Evolutionary conservation across 2,888 invertebrate genomes (phyloP).

Genomic region (Halocaridina rubra): DNA sequence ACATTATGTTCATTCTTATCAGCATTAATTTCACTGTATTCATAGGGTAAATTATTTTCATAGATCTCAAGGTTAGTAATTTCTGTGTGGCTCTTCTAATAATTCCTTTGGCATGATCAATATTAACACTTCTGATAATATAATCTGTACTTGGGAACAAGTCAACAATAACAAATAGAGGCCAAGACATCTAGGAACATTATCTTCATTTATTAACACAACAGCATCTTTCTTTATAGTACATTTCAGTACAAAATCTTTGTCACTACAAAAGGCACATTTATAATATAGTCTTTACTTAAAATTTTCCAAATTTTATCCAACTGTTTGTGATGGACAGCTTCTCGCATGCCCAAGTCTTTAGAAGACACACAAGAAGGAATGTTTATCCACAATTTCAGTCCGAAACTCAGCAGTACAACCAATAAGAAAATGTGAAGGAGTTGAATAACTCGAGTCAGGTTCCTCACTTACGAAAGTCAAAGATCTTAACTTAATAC

Average conservation of each 20-base stretch:
- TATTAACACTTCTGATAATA: no score
- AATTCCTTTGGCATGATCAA: no score
- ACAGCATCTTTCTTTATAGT: background rate
- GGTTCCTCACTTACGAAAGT: constrained; percentile 65
- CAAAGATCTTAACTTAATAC: constrained; percentile 67
- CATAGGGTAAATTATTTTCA: no score
- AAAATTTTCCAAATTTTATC: no score
- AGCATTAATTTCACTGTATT: no score
- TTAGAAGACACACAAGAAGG: background rate
- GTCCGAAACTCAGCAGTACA: background rate
- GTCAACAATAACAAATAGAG: no score
- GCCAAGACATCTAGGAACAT: no score
- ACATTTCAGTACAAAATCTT: constrained; percentile 1
- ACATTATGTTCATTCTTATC: no score
- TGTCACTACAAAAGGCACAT: background rate
- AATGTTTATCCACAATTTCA: background rate
- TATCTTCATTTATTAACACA: background rate
- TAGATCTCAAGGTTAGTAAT: no score
- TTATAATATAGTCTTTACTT: background rate
- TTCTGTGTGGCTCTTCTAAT: no score
- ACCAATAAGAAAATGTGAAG: background rate
- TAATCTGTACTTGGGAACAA: no score
- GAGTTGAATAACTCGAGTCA: background rate
- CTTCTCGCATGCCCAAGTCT: background rate
- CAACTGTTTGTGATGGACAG: background rate